phyloP scores from a whole-genome alignment of 2,113 vertebrate genomes.

The Meriones unguiculatus region DNA sequence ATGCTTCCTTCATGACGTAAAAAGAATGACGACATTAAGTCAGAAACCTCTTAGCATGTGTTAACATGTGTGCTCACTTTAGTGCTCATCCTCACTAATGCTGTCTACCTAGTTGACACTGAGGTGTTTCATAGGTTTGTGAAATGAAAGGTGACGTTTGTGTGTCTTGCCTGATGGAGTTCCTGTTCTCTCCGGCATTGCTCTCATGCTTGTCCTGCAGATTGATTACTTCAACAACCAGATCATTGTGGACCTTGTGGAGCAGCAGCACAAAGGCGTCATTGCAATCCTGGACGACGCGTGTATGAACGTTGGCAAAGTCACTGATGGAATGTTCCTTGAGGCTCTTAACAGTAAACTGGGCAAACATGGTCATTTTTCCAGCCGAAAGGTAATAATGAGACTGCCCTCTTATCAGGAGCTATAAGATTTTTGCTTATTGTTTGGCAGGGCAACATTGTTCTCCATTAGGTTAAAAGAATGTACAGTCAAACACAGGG shows the following conservation, averaged over 20 bases:
- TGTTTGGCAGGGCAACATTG: not conserved
- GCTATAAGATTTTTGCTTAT: not conserved
- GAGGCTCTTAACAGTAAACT: conserved; percentile 96
- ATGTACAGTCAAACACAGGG: not conserved
- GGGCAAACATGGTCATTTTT: conserved; percentile 96
- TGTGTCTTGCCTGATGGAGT: no score
- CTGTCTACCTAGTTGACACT: not conserved
- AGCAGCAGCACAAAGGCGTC: conserved; percentile 98
- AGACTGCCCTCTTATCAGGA: not conserved
- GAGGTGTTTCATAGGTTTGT: not conserved
- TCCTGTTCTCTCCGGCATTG: not conserved
- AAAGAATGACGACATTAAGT: not conserved
- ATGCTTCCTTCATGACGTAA: not conserved
- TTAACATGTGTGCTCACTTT: not conserved
- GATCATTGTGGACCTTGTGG: conserved; percentile 98
- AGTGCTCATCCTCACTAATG: not conserved
- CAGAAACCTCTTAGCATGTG: not conserved
- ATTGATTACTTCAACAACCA: conserved; percentile 99
- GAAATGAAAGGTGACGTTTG: accelerated
- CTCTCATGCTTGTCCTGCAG: conserved; percentile 79
- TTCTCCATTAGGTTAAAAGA: conserved; percentile 12
- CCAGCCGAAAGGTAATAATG: conserved; percentile 95
- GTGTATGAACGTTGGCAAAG: conserved; percentile 98
- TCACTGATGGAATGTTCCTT: conserved; percentile 97
- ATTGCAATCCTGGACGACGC: conserved; percentile 97